Evolutionary conservation across 2,113 vertebrate species (phyloP), one percentile per base, ranked within the genome.

Genomic region (Ornithorhynchus anatinus): DNA sequence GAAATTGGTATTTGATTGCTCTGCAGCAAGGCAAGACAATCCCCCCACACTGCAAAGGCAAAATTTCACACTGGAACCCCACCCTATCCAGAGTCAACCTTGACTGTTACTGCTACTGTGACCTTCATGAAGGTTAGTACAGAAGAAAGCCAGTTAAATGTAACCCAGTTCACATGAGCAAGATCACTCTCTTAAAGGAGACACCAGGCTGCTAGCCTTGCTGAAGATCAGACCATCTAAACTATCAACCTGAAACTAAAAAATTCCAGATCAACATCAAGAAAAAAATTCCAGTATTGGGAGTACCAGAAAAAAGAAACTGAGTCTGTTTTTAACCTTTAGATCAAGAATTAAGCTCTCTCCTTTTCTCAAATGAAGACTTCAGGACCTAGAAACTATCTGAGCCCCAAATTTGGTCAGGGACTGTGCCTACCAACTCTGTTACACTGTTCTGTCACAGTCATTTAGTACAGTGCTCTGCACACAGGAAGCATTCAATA

Each of bases 201-300:
- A 48, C 74, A 70, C 36, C 70, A 51, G 47, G 64, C 23, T 27
- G 53, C 70, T 79, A 77, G 32, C 29, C 50, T 39, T 42, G n/a
- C n/a, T n/a, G 57, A 77, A 86, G 67, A 87, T 82, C 75, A 84
- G 69, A 62, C 77, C 57, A 82, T 71, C 60, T 81, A 84, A 81
- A 82, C 77, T 67, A n/a, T 64, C 70, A 25, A 51, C 42, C 77
- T 62, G 66, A 63, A 20, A 54, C 72, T 63, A 57, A 75, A 32
- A 60, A 69, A 65, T 53, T 70, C 69, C n/a, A n/a, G n/a, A n/a
- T n/a, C n/a, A n/a, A n/a, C n/a, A n/a, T n/a, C n/a, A n/a, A n/a
- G n/a, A n/a, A n/a, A n/a, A n/a, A n/a, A n/a, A n/a, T n/a, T n/a
- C n/a, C n/a, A n/a, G n/a, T n/a, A n/a, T n/a, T n/a, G n/a, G n/a